Evolutionary conservation across 1,140 invertebrate species (phyloP).

Genomic region (Meloidogyne floridensis): DNA sequence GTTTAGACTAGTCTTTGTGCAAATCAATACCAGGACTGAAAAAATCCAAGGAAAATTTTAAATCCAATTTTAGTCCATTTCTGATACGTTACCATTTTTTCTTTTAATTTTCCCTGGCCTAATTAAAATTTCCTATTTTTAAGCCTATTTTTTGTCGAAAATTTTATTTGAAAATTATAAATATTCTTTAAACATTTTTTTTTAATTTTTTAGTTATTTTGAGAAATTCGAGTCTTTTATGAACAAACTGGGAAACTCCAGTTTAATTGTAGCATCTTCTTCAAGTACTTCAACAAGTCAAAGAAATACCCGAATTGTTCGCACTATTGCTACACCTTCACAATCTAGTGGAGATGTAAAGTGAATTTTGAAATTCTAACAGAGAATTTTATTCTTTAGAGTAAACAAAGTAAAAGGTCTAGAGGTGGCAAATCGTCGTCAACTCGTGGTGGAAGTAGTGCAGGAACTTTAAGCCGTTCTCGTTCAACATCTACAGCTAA

Average conservation of each 20-base stretch:
- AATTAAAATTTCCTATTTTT: too few relatives aligned
- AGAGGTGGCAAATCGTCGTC: background rate
- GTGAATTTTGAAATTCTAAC: background rate
- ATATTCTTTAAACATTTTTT: too few relatives aligned
- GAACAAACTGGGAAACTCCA: slow-evolving; percentile 43
- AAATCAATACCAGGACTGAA: too few relatives aligned
- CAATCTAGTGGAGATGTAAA: background rate
- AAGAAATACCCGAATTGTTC: slow-evolving; percentile 31
- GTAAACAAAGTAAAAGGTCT: background rate
- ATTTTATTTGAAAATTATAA: too few relatives aligned
- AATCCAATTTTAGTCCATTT: too few relatives aligned
- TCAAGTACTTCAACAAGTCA: slow-evolving; percentile 14
- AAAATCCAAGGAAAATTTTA: too few relatives aligned
- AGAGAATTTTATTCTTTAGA: background rate
- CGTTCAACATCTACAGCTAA: background rate
- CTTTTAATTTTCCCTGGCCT: too few relatives aligned
- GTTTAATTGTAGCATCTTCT: slow-evolving; percentile 26
- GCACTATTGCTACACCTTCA: slow-evolving; percentile 5
- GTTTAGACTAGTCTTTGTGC: too few relatives aligned
- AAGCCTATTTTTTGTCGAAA: too few relatives aligned
- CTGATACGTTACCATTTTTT: too few relatives aligned
- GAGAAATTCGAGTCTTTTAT: slow-evolving; percentile 46
- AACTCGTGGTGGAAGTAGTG: background rate
- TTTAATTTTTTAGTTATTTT: slow-evolving; percentile 36
- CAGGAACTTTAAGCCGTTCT: slow-evolving; percentile 2